Percentiles rank a stretch among this genome's conserved stretches.
phyloP scores from a whole-genome alignment of 2,888 invertebrate genomes.

The Cistogaster globosa region DNA sequence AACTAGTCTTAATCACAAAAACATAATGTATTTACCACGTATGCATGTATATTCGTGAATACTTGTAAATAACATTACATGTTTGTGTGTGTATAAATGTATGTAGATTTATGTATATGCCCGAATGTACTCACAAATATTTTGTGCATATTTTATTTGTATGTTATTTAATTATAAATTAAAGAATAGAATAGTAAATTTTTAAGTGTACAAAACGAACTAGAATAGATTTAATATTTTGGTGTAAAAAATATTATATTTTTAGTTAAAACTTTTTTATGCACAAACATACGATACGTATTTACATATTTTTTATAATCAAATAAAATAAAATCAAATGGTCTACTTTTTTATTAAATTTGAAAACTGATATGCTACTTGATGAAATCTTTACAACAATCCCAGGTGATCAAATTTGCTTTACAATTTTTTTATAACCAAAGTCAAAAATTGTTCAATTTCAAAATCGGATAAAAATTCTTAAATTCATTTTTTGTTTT shows the following conservation, averaged over 20 bases:
- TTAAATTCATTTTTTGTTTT: too few relatives aligned
- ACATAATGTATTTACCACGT: constrained; percentile 30
- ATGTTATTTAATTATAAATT: constrained; percentile 3
- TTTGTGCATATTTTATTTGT: neutral
- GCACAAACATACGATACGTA: too few relatives aligned
- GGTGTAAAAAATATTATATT: constrained; percentile 1
- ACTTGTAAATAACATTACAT: neutral
- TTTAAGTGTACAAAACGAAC: constrained; percentile 26
- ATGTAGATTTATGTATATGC: neutral
- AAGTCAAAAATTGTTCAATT: too few relatives aligned
- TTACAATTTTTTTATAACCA: too few relatives aligned
- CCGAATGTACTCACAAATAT: neutral
- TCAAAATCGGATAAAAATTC: too few relatives aligned
- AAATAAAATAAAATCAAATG: neutral
- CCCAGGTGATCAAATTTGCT: too few relatives aligned
- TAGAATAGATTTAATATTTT: constrained; percentile 15
- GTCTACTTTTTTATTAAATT: neutral
- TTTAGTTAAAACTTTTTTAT: too few relatives aligned
- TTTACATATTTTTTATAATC: neutral
- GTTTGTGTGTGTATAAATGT: neutral
- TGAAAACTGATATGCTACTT: too few relatives aligned
- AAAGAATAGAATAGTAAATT: too few relatives aligned
- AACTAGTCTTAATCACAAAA: constrained; percentile 71
- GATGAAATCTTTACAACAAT: too few relatives aligned
- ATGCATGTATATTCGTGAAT: neutral